Evolutionary conservation across 2,113 vertebrate species (phyloP).

Genomic region (Megaleporinus macrocephalus): DNA sequence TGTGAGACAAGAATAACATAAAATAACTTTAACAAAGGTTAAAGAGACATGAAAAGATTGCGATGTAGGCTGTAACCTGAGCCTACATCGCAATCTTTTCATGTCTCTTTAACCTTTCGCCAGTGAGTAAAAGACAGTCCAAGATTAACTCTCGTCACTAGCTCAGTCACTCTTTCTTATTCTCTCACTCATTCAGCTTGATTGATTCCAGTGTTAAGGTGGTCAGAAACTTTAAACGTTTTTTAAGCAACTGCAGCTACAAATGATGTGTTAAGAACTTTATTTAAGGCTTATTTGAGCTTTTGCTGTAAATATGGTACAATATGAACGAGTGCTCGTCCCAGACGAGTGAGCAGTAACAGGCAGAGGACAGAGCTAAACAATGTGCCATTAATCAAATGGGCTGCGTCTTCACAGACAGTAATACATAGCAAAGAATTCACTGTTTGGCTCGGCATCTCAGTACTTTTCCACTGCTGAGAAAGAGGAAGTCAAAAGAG

Average conservation of each 20-base stretch:
- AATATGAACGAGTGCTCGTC: not conserved
- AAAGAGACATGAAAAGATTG: too few relatives aligned
- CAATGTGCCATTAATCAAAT: not conserved
- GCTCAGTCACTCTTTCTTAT: too few relatives aligned
- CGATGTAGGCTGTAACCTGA: too few relatives aligned
- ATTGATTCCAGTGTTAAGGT: not conserved
- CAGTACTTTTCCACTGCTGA: conserved; percentile 65
- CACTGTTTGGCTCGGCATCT: conserved; percentile 22
- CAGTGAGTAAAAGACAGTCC: too few relatives aligned
- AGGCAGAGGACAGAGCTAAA: not conserved
- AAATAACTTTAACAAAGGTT: too few relatives aligned
- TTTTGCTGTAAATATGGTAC: not conserved
- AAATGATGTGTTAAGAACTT: too few relatives aligned
- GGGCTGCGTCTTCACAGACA: not conserved
- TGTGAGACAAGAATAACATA: too few relatives aligned
- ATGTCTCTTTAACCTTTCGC: too few relatives aligned
- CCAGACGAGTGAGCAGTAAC: not conserved
- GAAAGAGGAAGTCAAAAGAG: conserved; percentile 60
- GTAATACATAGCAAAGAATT: conserved; percentile 9
- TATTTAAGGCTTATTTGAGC: not conserved
- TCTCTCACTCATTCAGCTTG: not conserved
- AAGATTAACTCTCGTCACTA: too few relatives aligned
- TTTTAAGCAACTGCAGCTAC: not conserved
- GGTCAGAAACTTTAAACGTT: too few relatives aligned
- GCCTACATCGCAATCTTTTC: too few relatives aligned